These are phyloP conservation scores for Pomacea canaliculata DNA, from an alignment of 2,888 invertebrate genomes.

Conservation along the genomic window DNA sequence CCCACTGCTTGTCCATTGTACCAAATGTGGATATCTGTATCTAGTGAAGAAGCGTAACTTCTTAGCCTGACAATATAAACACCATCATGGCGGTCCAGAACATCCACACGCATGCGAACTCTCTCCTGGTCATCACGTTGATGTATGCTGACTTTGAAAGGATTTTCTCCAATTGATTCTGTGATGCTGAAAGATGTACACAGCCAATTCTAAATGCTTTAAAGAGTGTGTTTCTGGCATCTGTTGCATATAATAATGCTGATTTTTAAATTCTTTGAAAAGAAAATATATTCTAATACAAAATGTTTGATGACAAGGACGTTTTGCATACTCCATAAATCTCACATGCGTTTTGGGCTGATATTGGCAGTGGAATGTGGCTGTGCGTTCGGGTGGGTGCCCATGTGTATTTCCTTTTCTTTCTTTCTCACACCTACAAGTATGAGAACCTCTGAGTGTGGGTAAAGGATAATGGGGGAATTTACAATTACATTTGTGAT, in stretches of 20 bases:
- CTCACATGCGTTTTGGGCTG: no score
- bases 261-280: no score
- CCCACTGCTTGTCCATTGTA: constrained; percentile 77
- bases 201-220: not conserved
- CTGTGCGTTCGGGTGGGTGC: no score
- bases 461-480: not conserved
- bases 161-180: constrained; percentile 72
- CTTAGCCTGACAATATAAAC: constrained; percentile 53
- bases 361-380: no score
- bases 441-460: constrained; percentile 1
- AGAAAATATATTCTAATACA: no score
- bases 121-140: constrained; percentile 65
- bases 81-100: constrained; percentile 79
- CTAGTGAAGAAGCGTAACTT: constrained; percentile 74
- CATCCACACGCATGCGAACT: constrained; percentile 79
- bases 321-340: no score
- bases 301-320: no score
- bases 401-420: no score
- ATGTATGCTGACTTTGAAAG: constrained; percentile 73
- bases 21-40: constrained; percentile 79
- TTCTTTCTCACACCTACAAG: no score
- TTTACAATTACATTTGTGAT: no score
- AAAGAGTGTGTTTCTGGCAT: not conserved
- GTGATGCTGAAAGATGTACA: constrained; percentile 73
- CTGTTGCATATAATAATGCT: not conserved